Evolutionary conservation across 2,113 vertebrate genomes (phyloP).

Genomic region (Leucosticte australis): DNA sequence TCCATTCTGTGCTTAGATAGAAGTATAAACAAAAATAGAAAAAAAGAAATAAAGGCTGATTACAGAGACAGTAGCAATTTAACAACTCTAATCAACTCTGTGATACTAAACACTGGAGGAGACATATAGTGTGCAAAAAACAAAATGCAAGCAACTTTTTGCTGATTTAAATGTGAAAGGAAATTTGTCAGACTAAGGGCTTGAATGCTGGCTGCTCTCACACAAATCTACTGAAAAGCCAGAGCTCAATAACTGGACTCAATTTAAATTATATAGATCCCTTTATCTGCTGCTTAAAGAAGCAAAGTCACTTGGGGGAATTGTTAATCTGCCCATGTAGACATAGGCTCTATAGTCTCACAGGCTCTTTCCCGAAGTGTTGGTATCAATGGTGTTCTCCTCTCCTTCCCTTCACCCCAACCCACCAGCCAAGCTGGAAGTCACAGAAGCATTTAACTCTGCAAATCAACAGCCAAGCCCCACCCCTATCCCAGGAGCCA

Average conservation of each 20-base stretch:
- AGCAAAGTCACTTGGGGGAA: neutral
- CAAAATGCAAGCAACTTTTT: neutral
- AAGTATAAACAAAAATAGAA: neutral
- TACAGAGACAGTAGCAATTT: neutral
- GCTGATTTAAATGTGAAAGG: neutral
- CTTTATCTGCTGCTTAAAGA: neutral
- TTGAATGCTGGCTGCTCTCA: neutral
- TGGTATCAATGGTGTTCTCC: neutral
- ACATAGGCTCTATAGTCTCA: neutral
- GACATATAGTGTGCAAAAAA: neutral
- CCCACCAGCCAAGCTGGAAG: accelerated
- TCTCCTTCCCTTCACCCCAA: neutral
- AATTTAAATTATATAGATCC: neutral
- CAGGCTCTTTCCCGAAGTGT: neutral
- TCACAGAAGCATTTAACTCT: neutral
- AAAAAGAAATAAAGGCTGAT: neutral
- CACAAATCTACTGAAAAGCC: neutral
- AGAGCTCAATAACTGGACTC: neutral
- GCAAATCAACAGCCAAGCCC: neutral
- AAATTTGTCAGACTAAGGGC: neutral
- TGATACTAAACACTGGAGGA: neutral
- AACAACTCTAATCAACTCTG: neutral
- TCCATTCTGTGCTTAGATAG: neutral
- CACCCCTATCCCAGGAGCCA: neutral
- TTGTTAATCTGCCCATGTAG: neutral